Conservation (phyloP, 2,888 invertebrate genomes). For the Bhutanitis thaidina region DNA sequence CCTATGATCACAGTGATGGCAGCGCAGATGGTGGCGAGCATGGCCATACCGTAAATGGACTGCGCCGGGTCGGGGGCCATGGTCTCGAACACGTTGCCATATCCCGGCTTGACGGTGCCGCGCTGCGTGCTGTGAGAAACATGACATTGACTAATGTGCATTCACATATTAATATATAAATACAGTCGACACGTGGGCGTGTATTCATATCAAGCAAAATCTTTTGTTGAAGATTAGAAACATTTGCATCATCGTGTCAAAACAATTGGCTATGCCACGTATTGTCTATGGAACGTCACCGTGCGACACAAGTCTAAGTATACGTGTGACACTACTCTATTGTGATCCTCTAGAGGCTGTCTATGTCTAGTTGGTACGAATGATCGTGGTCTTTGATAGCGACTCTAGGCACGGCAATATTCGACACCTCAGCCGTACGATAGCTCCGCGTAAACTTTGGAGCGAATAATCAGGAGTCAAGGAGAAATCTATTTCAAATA, state of each 20-base stretch:
- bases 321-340: neutral
- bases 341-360: neutral
- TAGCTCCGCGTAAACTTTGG: too few relatives aligned
- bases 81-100: neutral
- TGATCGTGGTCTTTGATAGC: conserved; percentile 1
- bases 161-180: neutral
- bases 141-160: neutral
- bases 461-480: too few relatives aligned
- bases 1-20: neutral
- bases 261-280: too few relatives aligned
- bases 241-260: too few relatives aligned
- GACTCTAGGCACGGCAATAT: too few relatives aligned
- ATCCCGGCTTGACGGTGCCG: neutral
- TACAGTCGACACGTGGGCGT: neutral
- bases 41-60: neutral
- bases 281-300: neutral
- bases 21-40: neutral
- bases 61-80: neutral
- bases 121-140: neutral
- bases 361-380: conserved; percentile 4
- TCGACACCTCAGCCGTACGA: too few relatives aligned
- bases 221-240: too few relatives aligned
- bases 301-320: neutral
- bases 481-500: too few relatives aligned
- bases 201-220: too few relatives aligned